Evolutionary conservation across 2,113 vertebrate species (phyloP), one percentile per base, ranked within the genome.

Genomic region (Scophthalmus maximus): DNA sequence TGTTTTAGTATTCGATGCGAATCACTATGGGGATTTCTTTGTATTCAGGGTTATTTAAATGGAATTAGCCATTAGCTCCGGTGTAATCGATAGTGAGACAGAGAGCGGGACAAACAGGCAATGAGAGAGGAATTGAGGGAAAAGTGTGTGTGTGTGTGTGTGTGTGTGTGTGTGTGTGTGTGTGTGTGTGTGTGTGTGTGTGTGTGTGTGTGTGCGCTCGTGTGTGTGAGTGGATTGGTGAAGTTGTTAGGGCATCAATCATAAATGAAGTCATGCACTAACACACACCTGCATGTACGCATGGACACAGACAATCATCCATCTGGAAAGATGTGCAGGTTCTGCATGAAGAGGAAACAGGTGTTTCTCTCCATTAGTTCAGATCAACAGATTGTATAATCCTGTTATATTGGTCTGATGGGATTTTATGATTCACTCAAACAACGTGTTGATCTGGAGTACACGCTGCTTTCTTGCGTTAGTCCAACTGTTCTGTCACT

Each of bases 1-100:
- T 70, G 27, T 58, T 69, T 27, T 79, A 36, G 34, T 49, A 70
- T 80, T 74, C 68, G 55, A n/a, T 3, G 25, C n/a, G 20, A 61
- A 34, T 61, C 1, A 2, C 9, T 20, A 14, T 62, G 34, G 25
- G 29, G 60, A 34, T 70, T 68, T 27, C 36, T 82, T 72, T 74
- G 79, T 80, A 5, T 15, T 40, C 14, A 40, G 36, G 36, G 63
- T 76, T 69, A 73, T 78, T 78, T 74, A 73, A 77, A 82, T 38
- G 49, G 44, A 42, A 80, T 80, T 51, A 73, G 53, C 75, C 29
- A 72, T 73, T 81, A 78, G 60, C 17, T 76, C 46, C 11, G 36
- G 36, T 76, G 32, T 47, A 22, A 76, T 87, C 36, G 14, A 40
- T 40, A 15, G 12, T 15, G 36, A 66, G 15, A 76, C 36, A 51